These are phyloP conservation scores for Blennius ocellaris DNA, from an alignment of 2,113 vertebrate genomes.

Conservation along the genomic window DNA sequence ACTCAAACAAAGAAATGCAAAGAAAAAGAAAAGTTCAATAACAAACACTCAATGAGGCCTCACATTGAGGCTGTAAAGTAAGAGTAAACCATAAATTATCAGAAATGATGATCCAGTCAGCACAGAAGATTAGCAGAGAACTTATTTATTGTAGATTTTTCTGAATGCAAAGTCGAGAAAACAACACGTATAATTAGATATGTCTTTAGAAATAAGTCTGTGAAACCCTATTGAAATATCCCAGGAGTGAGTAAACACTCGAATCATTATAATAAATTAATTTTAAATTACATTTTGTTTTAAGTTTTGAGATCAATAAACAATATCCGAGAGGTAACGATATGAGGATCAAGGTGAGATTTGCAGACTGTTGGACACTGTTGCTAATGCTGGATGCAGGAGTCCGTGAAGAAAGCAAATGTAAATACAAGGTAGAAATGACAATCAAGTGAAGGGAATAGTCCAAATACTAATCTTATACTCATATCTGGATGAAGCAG, in stretches of 20 bases:
- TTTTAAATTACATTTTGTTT: too few relatives aligned
- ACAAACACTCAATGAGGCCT: background rate
- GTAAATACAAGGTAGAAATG: slow-evolving; percentile 30
- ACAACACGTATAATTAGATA: too few relatives aligned
- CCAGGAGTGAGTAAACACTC: too few relatives aligned
- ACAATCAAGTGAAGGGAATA: slow-evolving; percentile 52
- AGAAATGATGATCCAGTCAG: background rate
- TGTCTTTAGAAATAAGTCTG: too few relatives aligned
- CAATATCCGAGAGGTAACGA: too few relatives aligned
- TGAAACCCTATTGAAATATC: too few relatives aligned
- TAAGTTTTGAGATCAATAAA: too few relatives aligned
- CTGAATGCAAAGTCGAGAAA: slow-evolving; percentile 5
- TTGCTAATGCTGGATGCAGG: background rate
- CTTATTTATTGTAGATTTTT: slow-evolving; percentile 4
- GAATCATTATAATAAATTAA: too few relatives aligned
- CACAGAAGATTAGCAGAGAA: background rate
- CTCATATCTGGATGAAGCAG: slow-evolving; percentile 59
- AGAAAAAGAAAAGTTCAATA: background rate
- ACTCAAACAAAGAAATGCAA: background rate
- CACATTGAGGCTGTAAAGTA: too few relatives aligned
- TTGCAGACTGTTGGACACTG: slow-evolving; percentile 2
- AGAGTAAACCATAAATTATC: background rate
- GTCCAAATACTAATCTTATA: slow-evolving; percentile 69
- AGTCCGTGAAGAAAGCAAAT: slow-evolving; percentile 8
- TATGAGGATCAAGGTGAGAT: background rate